Conservation (phyloP, 2,888 invertebrate genomes). For the Drosophila pegasa region DNA sequence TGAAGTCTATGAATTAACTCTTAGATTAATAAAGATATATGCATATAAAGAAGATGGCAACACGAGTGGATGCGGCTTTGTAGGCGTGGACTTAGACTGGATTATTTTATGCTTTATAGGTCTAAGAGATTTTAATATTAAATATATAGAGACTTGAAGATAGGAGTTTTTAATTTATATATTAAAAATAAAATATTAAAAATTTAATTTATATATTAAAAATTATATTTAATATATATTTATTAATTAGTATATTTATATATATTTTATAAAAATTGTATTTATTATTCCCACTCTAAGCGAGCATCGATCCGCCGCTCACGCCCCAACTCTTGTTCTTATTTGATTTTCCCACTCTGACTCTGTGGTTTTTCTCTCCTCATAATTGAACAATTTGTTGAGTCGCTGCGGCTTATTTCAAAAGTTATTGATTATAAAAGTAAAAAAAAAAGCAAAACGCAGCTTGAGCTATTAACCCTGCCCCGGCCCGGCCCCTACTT, state of each 20-base stretch:
- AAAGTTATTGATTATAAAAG: constrained; percentile 69
- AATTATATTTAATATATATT: no score
- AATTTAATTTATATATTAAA: no score
- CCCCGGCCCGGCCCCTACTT: constrained; percentile 5
- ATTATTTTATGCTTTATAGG: no score
- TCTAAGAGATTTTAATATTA: no score
- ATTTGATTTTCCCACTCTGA: constrained; percentile 31
- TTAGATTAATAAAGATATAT: no score
- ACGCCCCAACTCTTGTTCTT: neutral
- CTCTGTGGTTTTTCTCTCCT: constrained; percentile 63
- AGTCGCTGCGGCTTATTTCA: constrained; percentile 65
- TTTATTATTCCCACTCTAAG: neutral
- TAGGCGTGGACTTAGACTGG: no score
- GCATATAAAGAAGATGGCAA: no score
- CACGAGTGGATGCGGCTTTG: no score
- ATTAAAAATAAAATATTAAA: no score
- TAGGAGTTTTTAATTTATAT: no score
- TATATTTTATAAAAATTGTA: neutral
- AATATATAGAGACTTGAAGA: neutral
- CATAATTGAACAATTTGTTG: constrained; percentile 72
- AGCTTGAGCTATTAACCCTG: constrained; percentile 40
- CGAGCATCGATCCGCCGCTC: neutral
- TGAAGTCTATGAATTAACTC: no score
- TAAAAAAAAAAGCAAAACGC: constrained; percentile 26
- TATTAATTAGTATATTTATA: no score